Conservation (phyloP, 2,113 vertebrate species). For the Kryptolebias marmoratus region DNA sequence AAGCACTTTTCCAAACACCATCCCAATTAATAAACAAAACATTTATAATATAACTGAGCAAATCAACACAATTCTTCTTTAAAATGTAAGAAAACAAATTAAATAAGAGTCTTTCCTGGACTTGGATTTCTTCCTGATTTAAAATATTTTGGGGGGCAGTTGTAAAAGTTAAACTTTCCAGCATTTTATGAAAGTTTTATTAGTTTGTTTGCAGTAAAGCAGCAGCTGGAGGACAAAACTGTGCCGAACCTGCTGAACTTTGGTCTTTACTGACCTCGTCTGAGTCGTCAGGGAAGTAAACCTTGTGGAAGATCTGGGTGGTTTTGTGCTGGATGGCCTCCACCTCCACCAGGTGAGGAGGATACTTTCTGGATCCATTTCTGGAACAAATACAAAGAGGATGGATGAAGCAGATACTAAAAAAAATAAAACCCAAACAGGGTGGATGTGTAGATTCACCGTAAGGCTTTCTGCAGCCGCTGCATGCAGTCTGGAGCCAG, state of each 20-base stretch:
- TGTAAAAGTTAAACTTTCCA: too few relatives aligned
- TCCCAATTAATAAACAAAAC: too few relatives aligned
- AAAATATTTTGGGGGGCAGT: too few relatives aligned
- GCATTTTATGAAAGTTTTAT: background rate
- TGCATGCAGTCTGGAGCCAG: slow-evolving; percentile 94
- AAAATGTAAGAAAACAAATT: too few relatives aligned
- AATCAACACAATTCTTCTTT: too few relatives aligned
- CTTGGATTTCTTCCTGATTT: too few relatives aligned
- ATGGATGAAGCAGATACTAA: background rate
- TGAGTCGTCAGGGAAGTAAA: slow-evolving; percentile 96
- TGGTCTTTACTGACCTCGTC: slow-evolving; percentile 86
- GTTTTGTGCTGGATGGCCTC: slow-evolving; percentile 99
- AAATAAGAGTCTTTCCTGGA: too few relatives aligned
- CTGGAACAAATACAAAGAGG: slow-evolving; percentile 62
- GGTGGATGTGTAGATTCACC: slow-evolving; percentile 73
- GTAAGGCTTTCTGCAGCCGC: slow-evolving; percentile 92
- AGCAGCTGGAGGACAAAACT: too few relatives aligned
- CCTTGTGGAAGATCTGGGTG: slow-evolving; percentile 98
- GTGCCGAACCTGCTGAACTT: background rate
- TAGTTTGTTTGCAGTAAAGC: too few relatives aligned
- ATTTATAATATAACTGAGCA: too few relatives aligned
- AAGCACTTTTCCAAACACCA: too few relatives aligned
- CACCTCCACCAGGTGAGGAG: slow-evolving; percentile 96
- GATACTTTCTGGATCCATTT: slow-evolving; percentile 96
- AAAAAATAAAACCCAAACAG: background rate